A percentile compares a stretch with the other conserved stretches of the same genome.
These are phyloP conservation scores for Echinops telfairi DNA, from an alignment of 2,113 vertebrate species.

Conservation along the genomic window DNA sequence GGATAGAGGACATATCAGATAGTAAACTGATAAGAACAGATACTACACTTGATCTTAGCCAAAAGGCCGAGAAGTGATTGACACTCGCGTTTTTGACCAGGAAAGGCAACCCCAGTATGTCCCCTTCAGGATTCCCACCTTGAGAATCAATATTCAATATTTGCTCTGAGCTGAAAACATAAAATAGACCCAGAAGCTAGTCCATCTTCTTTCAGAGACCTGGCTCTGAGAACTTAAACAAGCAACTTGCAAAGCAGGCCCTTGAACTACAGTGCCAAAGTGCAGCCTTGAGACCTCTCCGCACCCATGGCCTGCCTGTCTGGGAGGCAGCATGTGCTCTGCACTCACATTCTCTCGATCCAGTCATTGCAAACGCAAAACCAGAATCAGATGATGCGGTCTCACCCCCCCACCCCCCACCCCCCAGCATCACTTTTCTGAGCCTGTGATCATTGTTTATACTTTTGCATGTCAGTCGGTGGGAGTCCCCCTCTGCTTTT, in stretches of 20 bases:
- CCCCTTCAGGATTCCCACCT: background rate
- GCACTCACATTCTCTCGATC: conserved; percentile 30
- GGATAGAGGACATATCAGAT: no score
- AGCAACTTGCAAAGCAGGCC: background rate
- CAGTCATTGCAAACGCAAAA: conserved; percentile 62
- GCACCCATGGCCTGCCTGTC: background rate
- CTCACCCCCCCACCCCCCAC: conserved; percentile 49
- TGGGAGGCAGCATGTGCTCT: conserved; percentile 33
- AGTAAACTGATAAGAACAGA: no score
- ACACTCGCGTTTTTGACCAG: conserved; percentile 32
- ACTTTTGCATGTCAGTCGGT: conserved; percentile 75
- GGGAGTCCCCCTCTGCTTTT: conserved; percentile 59
- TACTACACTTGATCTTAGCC: no score
- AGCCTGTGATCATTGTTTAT: conserved; percentile 68
- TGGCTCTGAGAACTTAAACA: conserved; percentile 39
- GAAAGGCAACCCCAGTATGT: conserved; percentile 11
- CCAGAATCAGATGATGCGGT: conserved; percentile 61
- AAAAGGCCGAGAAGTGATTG: no score
- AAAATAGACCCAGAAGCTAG: conserved; percentile 26
- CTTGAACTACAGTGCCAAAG: conserved; percentile 36
- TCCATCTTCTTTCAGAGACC: conserved; percentile 19
- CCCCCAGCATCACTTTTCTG: background rate
- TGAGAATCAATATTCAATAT: conserved; percentile 10
- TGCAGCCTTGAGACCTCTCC: background rate
- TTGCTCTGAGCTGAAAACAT: conserved; percentile 35